Evolutionary conservation across 2,888 invertebrate species (phyloP).

Genomic region (Agrilus cyanescens): DNA sequence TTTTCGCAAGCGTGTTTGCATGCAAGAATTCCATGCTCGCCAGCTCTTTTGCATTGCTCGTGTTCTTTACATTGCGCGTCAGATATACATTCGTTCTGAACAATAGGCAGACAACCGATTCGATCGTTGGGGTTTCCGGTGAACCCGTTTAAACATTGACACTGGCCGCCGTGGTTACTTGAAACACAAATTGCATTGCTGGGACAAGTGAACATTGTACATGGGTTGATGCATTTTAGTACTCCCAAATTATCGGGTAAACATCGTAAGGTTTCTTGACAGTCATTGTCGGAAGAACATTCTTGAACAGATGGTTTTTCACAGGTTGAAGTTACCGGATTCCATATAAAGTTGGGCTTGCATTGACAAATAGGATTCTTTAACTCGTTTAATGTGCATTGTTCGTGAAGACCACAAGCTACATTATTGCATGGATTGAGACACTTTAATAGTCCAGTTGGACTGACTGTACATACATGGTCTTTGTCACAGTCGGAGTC

Average conservation of each 20-base stretch:
- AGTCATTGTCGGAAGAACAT: slow-evolving; percentile 60
- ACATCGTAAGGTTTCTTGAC: slow-evolving; percentile 58
- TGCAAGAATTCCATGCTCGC: slow-evolving; percentile 43
- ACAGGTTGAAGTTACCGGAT: slow-evolving; percentile 67
- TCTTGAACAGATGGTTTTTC: slow-evolving; percentile 82
- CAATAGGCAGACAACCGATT: slow-evolving; percentile 65
- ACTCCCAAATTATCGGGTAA: slow-evolving; percentile 76
- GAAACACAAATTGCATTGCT: slow-evolving; percentile 72
- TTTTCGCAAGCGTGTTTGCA: slow-evolving; percentile 71
- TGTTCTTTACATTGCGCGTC: slow-evolving; percentile 77
- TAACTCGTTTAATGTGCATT: slow-evolving; percentile 54
- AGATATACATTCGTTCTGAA: slow-evolving; percentile 63
- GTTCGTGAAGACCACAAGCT: slow-evolving; percentile 72
- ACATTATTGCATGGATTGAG: slow-evolving; percentile 68
- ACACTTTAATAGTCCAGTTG: slow-evolving; percentile 55
- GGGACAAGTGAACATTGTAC: slow-evolving; percentile 73
- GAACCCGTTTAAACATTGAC: slow-evolving; percentile 73
- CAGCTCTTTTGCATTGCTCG: slow-evolving; percentile 59
- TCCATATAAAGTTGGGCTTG: slow-evolving; percentile 67
- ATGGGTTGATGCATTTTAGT: slow-evolving; percentile 67
- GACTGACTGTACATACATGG: slow-evolving; percentile 54
- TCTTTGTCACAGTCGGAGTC: slow-evolving; percentile 63
- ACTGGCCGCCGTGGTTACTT: slow-evolving; percentile 59
- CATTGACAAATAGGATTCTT: slow-evolving; percentile 72
- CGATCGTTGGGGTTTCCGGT: slow-evolving; percentile 84